These are phyloP conservation scores for Oscheius sp. DNA, from an alignment of 2,888 invertebrate species.

Conservation along the genomic window DNA sequence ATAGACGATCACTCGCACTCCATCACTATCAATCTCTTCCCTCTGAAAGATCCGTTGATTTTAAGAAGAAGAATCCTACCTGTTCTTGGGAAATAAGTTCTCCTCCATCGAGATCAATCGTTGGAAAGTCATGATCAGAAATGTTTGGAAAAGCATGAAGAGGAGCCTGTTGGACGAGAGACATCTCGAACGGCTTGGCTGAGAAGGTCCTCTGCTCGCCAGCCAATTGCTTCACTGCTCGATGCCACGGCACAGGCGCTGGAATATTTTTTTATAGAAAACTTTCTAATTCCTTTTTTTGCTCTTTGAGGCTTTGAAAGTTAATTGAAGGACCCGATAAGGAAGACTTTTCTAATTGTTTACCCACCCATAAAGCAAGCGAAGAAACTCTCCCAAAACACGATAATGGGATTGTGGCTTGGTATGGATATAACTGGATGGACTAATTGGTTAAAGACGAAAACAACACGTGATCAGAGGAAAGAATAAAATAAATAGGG, in stretches of 20 bases:
- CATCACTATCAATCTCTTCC: constrained; percentile 68
- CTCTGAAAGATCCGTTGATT: constrained; percentile 42
- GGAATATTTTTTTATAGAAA: too few species aligned
- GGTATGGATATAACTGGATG: background rate
- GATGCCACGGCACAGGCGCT: constrained; percentile 33
- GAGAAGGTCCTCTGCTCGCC: constrained; percentile 5
- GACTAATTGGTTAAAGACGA: background rate
- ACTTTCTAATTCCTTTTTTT: too few species aligned
- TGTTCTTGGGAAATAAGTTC: constrained; percentile 51
- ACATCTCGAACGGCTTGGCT: constrained; percentile 3
- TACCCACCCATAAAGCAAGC: background rate
- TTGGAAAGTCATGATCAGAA: constrained; percentile 32
- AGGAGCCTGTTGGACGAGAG: constrained; percentile 27
- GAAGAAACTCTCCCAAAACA: background rate
- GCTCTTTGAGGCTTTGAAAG: background rate
- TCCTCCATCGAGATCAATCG: constrained; percentile 63
- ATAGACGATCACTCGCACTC: constrained; percentile 61
- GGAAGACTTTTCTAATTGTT: background rate
- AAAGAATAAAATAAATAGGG: too few species aligned
- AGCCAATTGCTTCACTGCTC: constrained; percentile 32
- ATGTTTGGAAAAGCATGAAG: background rate
- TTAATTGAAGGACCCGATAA: background rate
- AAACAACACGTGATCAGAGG: background rate
- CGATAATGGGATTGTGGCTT: background rate
- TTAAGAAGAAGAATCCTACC: constrained; percentile 33